Base-by-base conservation (phyloP, 2,888 invertebrate genomes). In the Hirtodrosophila cameraria region DNA sequence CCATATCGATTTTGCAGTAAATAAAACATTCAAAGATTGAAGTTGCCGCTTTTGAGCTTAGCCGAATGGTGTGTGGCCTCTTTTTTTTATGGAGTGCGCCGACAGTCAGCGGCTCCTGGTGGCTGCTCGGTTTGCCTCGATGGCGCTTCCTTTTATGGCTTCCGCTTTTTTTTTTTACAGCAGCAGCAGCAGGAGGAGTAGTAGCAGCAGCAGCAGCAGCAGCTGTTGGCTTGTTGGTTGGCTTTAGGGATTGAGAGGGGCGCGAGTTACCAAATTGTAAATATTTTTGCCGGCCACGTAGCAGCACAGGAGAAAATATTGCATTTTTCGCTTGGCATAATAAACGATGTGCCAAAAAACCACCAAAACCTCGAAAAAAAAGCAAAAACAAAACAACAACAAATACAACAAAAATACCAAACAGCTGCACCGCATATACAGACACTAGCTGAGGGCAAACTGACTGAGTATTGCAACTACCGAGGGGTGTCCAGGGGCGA, bases 271-370 rank as follows among this genome's bases (percentile, higher is more conserved):
- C 80, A 73, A 81, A 81, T 86, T 86, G 80, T 81, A 81, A 81
- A 81, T 81, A 81, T 81, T 81, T 80, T 86, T 77, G 84, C 75
- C 83, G 80, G 86, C 86, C 80, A 81, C 80, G 80, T 81, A 81
- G 77, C 84, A 77, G 84, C 80, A 67, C 80, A 79, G 86, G 70
- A 79, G 81, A 81, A 81, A 81, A 81, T 82, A 82, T 82, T 82
- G 81, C 84, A 82, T 82, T 87, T 88, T 82, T 81, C 85, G 82
- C 78, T 78, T 84, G 75, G 79, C 86, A 88, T 89, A 90, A 88
- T 88, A 89, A 90, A 90, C 89, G 88, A 87, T 87, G 89, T 90
- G 90, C 82, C 67, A 80, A 72, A 84, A 86, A 88, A 78, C 88
- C 89, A 76, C 87, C 43, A 49, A 65, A 69, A 52, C 68, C 68